phyloP scores from a whole-genome alignment of 2,888 invertebrate genomes.

The Dolichopus griseipennis region DNA sequence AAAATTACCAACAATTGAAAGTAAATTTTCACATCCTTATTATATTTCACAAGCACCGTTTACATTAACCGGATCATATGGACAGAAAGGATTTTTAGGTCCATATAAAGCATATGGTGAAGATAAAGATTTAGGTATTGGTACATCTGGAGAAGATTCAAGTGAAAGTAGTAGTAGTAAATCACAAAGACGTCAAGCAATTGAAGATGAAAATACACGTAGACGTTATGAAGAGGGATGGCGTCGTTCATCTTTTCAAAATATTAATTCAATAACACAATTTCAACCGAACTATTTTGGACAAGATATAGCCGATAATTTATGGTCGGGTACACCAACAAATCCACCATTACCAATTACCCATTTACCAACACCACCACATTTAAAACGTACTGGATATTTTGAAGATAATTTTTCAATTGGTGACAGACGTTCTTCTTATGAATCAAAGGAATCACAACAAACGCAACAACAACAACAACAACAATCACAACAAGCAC shows the following conservation, averaged over 20 bases:
- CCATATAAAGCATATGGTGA: conserved; percentile 56
- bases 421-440: conserved; percentile 17
- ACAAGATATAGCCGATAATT: conserved; percentile 42
- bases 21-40: conserved; percentile 57
- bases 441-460: conserved; percentile 15
- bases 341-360: neutral
- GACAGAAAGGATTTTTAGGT: conserved; percentile 46
- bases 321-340: conserved; percentile 16
- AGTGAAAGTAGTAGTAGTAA: conserved; percentile 72
- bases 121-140: conserved; percentile 70
- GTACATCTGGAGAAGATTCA: conserved; percentile 77
- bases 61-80: conserved; percentile 47
- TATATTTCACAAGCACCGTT: conserved; percentile 63
- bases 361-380: conserved; percentile 7
- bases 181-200: conserved; percentile 55
- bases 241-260: conserved; percentile 54
- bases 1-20: conserved; percentile 45
- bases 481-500: neutral
- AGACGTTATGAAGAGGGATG: conserved; percentile 60
- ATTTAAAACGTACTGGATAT: conserved; percentile 23
- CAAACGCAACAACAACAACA: conserved; percentile 7
- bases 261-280: conserved; percentile 44
- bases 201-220: conserved; percentile 50
- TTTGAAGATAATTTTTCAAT: conserved; percentile 24
- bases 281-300: conserved; percentile 59